Evolutionary conservation across 2,888 invertebrate species (phyloP).

Genomic region (Malacosoma neustria): DNA sequence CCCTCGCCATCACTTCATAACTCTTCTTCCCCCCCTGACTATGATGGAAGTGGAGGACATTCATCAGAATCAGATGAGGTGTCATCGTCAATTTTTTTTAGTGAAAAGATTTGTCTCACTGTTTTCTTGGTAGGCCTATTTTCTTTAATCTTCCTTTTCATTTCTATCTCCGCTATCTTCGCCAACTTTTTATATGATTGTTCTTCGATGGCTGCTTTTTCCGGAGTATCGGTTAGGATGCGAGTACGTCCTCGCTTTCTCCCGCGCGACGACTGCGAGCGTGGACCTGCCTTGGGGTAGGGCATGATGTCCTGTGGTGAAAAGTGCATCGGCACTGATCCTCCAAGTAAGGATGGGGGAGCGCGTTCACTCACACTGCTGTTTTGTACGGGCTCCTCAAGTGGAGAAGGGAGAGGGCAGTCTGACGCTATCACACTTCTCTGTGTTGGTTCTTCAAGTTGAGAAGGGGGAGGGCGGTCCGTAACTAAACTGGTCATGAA

Average conservation of each 20-base stretch:
- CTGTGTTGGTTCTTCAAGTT: conserved; percentile 3
- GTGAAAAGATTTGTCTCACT: conserved; percentile 7
- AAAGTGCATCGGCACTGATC: conserved; percentile 4
- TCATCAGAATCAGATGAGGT: conserved; percentile 8
- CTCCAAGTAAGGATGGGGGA: conserved; percentile 4
- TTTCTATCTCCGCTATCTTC: conserved; percentile 7
- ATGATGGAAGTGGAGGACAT: conserved; percentile 5
- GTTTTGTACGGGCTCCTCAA: conserved; percentile 2
- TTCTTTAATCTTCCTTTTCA: conserved; percentile 6
- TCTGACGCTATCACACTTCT: conserved; percentile 2
- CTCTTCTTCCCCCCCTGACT: conserved; percentile 5
- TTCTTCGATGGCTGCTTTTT: conserved; percentile 7
- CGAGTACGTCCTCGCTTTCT: conserved; percentile 5
- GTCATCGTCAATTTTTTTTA: conserved; percentile 7
- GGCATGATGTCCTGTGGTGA: conserved; percentile 3
- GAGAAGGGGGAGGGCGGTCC: conserved; percentile 7
- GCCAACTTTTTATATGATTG: conserved; percentile 7
- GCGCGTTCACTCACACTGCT: conserved; percentile 3
- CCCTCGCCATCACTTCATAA: conserved; percentile 5
- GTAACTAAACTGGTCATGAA: conserved; percentile 7
- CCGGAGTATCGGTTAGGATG: conserved; percentile 6
- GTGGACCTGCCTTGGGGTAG: conserved; percentile 5
- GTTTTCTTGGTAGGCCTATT: conserved; percentile 4
- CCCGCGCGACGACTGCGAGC: not conserved
- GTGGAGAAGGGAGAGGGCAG: conserved; percentile 2